Conservation (phyloP, 2,797 vertebrate species). For the Adrianichthys oophorus region DNA sequence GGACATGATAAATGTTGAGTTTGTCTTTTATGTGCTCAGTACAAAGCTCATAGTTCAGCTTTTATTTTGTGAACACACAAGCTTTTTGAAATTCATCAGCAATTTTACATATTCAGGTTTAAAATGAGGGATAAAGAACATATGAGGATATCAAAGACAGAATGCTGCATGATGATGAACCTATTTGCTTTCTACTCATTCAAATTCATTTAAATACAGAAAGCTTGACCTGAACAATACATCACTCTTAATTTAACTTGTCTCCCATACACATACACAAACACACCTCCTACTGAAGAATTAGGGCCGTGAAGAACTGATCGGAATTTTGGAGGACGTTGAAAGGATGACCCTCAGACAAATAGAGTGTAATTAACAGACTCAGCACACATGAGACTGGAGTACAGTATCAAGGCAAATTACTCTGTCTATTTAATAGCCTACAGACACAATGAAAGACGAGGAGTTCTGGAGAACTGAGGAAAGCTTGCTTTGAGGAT, state of each 20-base stretch:
- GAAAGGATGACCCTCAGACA: constrained; percentile 63
- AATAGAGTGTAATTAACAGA: constrained; percentile 79
- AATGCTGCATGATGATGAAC: background rate
- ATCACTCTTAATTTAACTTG: constrained; percentile 41
- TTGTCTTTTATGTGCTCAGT: constrained; percentile 7
- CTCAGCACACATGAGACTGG: constrained; percentile 54
- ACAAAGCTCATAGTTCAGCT: background rate
- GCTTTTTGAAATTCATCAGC: constrained; percentile 31
- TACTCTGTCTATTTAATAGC: constrained; percentile 68
- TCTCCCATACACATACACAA: constrained; percentile 23
- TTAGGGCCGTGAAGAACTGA: constrained; percentile 43
- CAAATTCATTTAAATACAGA: background rate
- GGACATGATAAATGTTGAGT: constrained; percentile 9
- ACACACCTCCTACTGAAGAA: constrained; percentile 7
- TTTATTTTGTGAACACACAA: constrained; percentile 14
- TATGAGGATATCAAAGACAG: constrained; percentile 19
- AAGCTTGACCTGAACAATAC: constrained; percentile 9
- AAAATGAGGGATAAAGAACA: constrained; percentile 44
- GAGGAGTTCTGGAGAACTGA: constrained; percentile 6
- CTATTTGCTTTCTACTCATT: background rate
- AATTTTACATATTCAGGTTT: constrained; percentile 34
- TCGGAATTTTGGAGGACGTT: constrained; percentile 45
- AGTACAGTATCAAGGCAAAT: constrained; percentile 71
- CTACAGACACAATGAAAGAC: constrained; percentile 46
- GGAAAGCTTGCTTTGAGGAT: background rate